Percentiles rank a stretch among this genome's conserved stretches.
phyloP scores from a whole-genome alignment of 2,888 invertebrate species.

The Gandaritis pyraliata region DNA sequence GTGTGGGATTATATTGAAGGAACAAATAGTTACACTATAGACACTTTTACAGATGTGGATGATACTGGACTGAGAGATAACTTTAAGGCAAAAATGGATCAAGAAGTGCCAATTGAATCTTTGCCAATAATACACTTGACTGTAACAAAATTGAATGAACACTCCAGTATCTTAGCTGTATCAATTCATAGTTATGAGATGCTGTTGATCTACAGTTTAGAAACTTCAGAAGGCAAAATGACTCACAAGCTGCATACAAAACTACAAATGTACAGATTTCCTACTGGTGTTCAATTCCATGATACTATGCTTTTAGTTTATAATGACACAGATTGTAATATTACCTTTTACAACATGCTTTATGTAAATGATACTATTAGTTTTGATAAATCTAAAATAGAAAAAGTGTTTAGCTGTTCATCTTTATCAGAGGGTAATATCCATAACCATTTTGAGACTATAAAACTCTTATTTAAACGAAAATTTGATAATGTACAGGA shows the following conservation, averaged over 20 bases:
- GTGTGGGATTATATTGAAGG: conserved; percentile 89
- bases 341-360: conserved; percentile 63
- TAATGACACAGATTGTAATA: conserved; percentile 55
- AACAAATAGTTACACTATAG: conserved; percentile 77
- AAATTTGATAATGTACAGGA: conserved; percentile 92
- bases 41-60: conserved; percentile 65
- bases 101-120: conserved; percentile 81
- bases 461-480: conserved; percentile 88
- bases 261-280: conserved; percentile 70
- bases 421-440: conserved; percentile 29
- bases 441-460: conserved; percentile 57
- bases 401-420: conserved; percentile 58
- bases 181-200: conserved; percentile 78
- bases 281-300: conserved; percentile 66
- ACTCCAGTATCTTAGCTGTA: conserved; percentile 75
- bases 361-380: conserved; percentile 52
- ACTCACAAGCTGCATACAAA: conserved; percentile 62
- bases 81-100: conserved; percentile 79
- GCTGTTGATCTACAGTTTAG: conserved; percentile 76
- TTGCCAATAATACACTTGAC: conserved; percentile 81
- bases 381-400: conserved; percentile 47
- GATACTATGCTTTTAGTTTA: conserved; percentile 69
- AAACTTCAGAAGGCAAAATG: conserved; percentile 53
- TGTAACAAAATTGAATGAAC: conserved; percentile 56
- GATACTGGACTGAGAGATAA: conserved; percentile 69